Conservation (phyloP, 2,113 vertebrate species). For the Chamaetylas fuelleborni region DNA sequence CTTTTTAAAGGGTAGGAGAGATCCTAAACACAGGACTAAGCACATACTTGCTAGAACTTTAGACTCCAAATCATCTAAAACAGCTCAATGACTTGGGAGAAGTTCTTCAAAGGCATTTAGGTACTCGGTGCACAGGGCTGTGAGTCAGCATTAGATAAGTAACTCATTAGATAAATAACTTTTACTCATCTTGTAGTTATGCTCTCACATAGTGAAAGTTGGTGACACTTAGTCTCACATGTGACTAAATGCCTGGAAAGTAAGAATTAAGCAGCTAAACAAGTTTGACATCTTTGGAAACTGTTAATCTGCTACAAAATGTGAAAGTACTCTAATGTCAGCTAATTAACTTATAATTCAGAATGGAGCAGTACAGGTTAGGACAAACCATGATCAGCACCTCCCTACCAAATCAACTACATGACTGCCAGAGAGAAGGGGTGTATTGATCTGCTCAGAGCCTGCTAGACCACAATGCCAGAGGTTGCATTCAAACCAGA, state of each 20-base stretch:
- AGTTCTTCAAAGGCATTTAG: not conserved
- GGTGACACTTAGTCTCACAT: not conserved
- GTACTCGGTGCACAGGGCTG: not conserved
- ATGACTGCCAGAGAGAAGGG: accelerated
- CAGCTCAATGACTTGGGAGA: not conserved
- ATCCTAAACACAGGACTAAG: not conserved
- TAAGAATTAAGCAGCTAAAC: not conserved
- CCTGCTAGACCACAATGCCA: accelerated
- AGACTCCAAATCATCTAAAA: not conserved
- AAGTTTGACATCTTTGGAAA: not conserved
- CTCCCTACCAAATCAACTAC: not conserved
- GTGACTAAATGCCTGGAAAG: not conserved
- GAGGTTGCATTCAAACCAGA: not conserved
- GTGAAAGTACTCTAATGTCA: not conserved
- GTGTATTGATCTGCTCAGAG: not conserved
- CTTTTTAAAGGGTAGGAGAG: not conserved
- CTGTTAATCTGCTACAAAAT: not conserved
- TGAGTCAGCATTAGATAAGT: not conserved
- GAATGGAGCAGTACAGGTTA: not conserved
- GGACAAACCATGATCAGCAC: not conserved
- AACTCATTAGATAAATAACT: not conserved
- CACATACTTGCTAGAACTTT: not conserved
- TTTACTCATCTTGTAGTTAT: not conserved
- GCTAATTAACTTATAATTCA: not conserved
- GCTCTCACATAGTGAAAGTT: not conserved